Evolutionary conservation across 2,113 vertebrate species (phyloP), one percentile per base, ranked within the genome.

Genomic region (Verasper variegatus): DNA sequence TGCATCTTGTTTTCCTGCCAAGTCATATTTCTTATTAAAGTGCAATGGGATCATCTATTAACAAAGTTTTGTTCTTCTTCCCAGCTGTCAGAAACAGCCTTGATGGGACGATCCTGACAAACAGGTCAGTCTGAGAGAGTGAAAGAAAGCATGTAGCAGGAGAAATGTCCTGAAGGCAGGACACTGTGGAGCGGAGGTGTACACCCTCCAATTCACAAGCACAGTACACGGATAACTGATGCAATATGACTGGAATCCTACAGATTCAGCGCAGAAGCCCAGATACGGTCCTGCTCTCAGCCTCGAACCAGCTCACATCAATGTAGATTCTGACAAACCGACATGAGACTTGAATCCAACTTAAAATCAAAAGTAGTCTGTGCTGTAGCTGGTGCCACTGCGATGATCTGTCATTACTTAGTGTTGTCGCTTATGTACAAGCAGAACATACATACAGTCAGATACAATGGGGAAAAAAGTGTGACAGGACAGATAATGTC

Each of bases 111-210:
- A 15, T 49, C 4, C 17, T 49, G 47, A 49, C 15, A 27, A 59
- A 42, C 14, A 54, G 61, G 45, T 35, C 47, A 23, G 56, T 24
- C 6, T n/a, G 13, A 49, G 55, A 3, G 10, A 45, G 21, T n/a
- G 37, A 61, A 57, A 40, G 31, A 31, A 31, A 31, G 31, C 31
- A 31, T 20, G 54, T 17, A 35, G 11, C 45, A 52, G 63, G 4
- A 45, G 49, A 76, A 66, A 80, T 58, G 55, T 71, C 66, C 82
- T 55, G n/a, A 64, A 54, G 59, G 64, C 20, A 55, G 42, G 47
- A 51, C 18, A 5, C 40, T 42, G 40, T 3, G 40, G 40, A 42
- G 40, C 11, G 40, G 40, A 42, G 40, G 40, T 51, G 14, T 20
- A 51, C 1, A 51, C 15, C 47, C 4, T 18, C 47, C 14, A 4